Evolutionary conservation across 2,797 vertebrate genomes (phyloP).

Genomic region (Morus bassanus): DNA sequence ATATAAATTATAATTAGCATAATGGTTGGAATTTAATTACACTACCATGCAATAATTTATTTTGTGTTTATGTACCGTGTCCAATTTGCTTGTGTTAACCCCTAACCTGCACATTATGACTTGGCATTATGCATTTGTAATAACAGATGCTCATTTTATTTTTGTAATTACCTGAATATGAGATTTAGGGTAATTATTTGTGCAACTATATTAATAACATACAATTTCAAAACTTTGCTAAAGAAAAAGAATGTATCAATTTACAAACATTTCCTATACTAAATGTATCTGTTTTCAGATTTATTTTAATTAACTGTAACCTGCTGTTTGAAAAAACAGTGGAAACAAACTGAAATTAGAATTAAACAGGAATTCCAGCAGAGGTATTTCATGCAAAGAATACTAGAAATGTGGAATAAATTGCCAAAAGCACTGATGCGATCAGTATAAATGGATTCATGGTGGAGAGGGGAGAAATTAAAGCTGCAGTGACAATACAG

Average conservation of each 20-base stretch:
- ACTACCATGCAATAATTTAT: constrained; percentile 67
- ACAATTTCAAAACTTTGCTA: constrained; percentile 25
- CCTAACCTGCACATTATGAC: constrained; percentile 65
- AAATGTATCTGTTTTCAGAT: constrained; percentile 49
- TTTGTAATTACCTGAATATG: constrained; percentile 69
- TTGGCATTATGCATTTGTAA: constrained; percentile 65
- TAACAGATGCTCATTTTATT: constrained; percentile 68
- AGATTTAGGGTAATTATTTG: constrained; percentile 61
- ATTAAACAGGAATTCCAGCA: constrained; percentile 67
- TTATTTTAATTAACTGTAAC: constrained; percentile 67
- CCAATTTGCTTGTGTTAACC: constrained; percentile 73
- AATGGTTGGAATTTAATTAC: constrained; percentile 69
- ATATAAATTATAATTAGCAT: constrained; percentile 75
- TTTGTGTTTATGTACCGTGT: constrained; percentile 71
- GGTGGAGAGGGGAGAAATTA: constrained; percentile 31
- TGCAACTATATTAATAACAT: constrained; percentile 57
- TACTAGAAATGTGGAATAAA: constrained; percentile 50
- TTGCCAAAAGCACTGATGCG: constrained; percentile 21
- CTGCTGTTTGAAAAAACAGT: constrained; percentile 41
- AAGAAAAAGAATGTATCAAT: constrained; percentile 12
- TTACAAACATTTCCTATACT: constrained; percentile 10
- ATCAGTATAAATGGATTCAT: constrained; percentile 38
- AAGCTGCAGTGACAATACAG: constrained; percentile 17
- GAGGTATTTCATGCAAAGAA: constrained; percentile 60
- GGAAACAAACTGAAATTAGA: constrained; percentile 58